Evolutionary conservation across 2,797 vertebrate species (phyloP).

Genomic region (Girardinus metallicus): DNA sequence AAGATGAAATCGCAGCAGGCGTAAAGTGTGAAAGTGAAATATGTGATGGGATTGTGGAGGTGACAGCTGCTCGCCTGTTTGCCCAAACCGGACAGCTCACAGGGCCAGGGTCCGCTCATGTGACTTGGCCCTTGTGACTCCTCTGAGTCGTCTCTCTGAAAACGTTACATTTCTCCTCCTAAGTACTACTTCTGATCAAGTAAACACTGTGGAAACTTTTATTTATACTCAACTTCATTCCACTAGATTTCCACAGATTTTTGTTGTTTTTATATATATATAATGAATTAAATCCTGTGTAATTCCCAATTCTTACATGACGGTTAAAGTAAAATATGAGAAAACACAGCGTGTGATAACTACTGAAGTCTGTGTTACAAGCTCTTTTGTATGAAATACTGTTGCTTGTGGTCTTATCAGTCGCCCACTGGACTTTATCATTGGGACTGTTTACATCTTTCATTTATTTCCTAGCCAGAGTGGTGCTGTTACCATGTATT

Average conservation of each 20-base stretch:
- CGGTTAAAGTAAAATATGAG: constrained; percentile 62
- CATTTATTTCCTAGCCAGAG: constrained; percentile 80
- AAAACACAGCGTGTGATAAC: constrained; percentile 79
- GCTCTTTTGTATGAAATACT: constrained; percentile 79
- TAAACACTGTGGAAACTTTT: constrained; percentile 62
- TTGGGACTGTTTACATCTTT: constrained; percentile 82
- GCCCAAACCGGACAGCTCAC: constrained; percentile 61
- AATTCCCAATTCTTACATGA: constrained; percentile 66
- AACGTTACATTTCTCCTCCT: constrained; percentile 56
- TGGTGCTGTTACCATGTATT: constrained; percentile 84
- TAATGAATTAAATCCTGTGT: constrained; percentile 68
- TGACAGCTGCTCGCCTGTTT: constrained; percentile 57
- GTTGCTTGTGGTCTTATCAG: constrained; percentile 80
- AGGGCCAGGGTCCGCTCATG: constrained; percentile 66
- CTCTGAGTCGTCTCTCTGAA: constrained; percentile 54
- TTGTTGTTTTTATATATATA: constrained; percentile 34
- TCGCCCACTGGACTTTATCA: constrained; percentile 79
- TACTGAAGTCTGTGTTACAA: constrained; percentile 81
- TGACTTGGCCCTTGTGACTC: constrained; percentile 77
- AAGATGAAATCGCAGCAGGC: constrained; percentile 46
- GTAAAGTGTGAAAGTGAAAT: constrained; percentile 58
- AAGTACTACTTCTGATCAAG: constrained; percentile 65
- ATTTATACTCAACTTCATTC: constrained; percentile 76
- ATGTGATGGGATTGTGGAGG: constrained; percentile 61
- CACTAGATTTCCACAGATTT: constrained; percentile 65